These are phyloP conservation scores for Morinoia aosen DNA, from an alignment of 2,888 invertebrate species.

Conservation along the genomic window DNA sequence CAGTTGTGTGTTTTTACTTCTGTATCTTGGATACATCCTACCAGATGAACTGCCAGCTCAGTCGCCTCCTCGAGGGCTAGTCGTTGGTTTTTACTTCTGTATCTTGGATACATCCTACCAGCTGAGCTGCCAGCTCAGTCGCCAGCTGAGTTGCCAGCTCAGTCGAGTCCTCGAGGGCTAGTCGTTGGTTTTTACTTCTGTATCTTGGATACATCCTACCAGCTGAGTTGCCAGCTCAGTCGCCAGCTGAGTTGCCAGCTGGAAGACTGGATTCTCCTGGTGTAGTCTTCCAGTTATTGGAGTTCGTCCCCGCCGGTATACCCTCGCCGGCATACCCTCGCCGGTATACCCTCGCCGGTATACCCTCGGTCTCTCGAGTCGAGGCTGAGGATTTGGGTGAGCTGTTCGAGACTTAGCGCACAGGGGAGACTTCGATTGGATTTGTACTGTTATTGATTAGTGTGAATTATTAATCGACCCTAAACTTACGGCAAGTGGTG, in stretches of 20 bases:
- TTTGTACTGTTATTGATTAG: neutral
- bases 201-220: too few relatives aligned
- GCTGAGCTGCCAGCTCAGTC: too few relatives aligned
- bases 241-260: too few relatives aligned
- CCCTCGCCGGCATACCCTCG: neutral
- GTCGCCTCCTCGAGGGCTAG: too few relatives aligned
- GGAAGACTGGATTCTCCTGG: neutral
- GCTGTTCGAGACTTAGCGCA: neutral
- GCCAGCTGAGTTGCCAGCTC: too few relatives aligned
- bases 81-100: neutral
- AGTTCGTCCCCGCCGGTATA: neutral
- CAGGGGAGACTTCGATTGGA: neutral
- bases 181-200: neutral
- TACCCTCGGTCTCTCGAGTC: neutral
- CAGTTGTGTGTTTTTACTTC: neutral
- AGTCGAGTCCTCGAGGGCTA: too few relatives aligned
- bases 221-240: too few relatives aligned
- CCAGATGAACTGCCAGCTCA: too few relatives aligned
- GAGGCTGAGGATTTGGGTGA: neutral
- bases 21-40: too few relatives aligned
- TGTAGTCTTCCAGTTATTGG: neutral
- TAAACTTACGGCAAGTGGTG: neutral
- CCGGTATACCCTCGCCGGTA: neutral
- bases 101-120: too few relatives aligned
- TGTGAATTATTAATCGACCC: neutral